Percentiles rank a stretch among this genome's conserved stretches.
phyloP scores from a whole-genome alignment of 2,888 invertebrate species.

The Schizaphis graminum region DNA sequence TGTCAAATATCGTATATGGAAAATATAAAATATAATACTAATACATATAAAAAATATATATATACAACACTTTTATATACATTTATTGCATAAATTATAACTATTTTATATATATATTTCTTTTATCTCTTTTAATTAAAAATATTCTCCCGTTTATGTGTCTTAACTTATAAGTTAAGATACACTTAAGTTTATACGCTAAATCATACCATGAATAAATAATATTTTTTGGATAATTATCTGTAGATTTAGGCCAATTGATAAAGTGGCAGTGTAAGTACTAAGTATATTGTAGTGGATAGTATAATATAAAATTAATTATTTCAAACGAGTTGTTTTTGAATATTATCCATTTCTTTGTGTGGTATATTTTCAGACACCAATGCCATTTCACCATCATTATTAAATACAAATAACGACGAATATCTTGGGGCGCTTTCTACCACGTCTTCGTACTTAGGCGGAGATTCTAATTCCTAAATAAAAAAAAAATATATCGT shows the following conservation, averaged over 20 bases:
- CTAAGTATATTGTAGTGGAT: neutral
- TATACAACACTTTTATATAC: too few relatives aligned
- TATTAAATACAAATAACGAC: conserved; percentile 61
- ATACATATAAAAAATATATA: neutral
- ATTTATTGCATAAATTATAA: too few relatives aligned
- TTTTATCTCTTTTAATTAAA: neutral
- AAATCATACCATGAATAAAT: neutral
- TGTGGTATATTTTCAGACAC: conserved; percentile 24
- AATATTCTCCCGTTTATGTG: neutral
- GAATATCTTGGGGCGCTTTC: conserved; percentile 66
- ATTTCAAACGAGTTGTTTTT: conserved; percentile 44
- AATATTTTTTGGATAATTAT: neutral
- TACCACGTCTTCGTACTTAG: conserved; percentile 65
- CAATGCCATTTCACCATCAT: conserved; percentile 53
- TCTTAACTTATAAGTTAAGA: neutral
- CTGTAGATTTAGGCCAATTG: neutral
- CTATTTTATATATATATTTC: neutral
- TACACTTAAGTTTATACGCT: neutral
- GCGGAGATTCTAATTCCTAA: conserved; percentile 62
- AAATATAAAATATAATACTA: neutral
- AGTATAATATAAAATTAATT: neutral
- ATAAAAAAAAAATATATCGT: neutral
- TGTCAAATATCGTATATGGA: neutral
- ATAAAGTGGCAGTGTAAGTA: neutral
- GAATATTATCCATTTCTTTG: neutral